phyloP scores from a whole-genome alignment of 2,797 vertebrate genomes.

The Myotis planiceps region DNA sequence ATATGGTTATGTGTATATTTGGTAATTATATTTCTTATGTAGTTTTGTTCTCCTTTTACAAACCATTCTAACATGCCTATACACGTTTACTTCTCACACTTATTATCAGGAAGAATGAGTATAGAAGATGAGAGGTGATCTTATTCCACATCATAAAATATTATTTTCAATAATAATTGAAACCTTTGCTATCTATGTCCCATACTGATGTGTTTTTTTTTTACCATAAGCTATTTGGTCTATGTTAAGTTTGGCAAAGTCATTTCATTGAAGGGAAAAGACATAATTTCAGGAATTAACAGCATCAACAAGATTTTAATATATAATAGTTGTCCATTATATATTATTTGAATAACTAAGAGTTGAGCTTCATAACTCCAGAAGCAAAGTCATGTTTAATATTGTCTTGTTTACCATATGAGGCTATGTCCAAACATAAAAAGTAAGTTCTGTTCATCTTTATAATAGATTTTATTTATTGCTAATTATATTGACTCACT shows the following conservation, averaged over 20 bases:
- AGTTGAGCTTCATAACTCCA: not conserved
- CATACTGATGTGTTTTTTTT: not conserved
- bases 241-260: not conserved
- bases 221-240: not conserved
- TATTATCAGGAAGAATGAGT: constrained; percentile 45
- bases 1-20: not conserved
- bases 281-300: not conserved
- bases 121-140: not conserved
- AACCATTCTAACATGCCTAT: not conserved
- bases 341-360: not conserved
- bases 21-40: not conserved
- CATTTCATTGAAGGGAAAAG: not conserved
- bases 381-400: not conserved
- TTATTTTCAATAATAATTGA: not conserved
- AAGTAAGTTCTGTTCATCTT: not conserved
- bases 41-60: constrained; percentile 23
- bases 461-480: not conserved
- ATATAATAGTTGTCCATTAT: not conserved
- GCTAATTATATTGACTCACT: not conserved
- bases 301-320: not conserved
- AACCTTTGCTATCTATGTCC: not conserved
- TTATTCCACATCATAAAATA: constrained; percentile 9
- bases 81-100: constrained; percentile 31
- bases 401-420: not conserved
- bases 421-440: not conserved